Evolutionary conservation across 2,113 vertebrate species (phyloP).

Genomic region (Mesembrinibis cayennensis): DNA sequence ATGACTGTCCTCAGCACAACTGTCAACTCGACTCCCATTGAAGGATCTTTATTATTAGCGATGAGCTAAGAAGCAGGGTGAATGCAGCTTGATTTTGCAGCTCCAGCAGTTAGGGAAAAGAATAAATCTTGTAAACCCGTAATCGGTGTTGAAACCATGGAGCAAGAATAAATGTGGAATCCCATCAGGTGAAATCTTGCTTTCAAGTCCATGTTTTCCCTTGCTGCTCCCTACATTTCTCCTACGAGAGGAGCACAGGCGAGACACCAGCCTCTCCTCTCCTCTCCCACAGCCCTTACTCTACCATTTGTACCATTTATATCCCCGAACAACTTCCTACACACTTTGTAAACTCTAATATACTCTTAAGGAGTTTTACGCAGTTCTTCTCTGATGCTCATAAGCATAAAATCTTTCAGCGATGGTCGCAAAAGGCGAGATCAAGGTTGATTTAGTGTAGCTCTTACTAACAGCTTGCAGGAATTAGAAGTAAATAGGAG

Average conservation of each 20-base stretch:
- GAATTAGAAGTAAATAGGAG: constrained; percentile 73
- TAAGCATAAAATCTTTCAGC: constrained; percentile 44
- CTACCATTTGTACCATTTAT: not conserved
- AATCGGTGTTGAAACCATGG: not conserved
- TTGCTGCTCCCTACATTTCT: not conserved
- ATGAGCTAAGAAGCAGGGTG: constrained; percentile 35
- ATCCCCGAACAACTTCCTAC: not conserved
- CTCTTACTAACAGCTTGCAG: constrained; percentile 67
- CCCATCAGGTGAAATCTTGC: not conserved
- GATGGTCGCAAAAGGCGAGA: constrained; percentile 21
- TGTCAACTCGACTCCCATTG: constrained; percentile 23
- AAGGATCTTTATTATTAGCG: constrained; percentile 64
- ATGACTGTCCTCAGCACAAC: constrained; percentile 59
- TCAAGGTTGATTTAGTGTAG: constrained; percentile 67
- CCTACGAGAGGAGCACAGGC: not conserved
- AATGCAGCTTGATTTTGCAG: constrained; percentile 64
- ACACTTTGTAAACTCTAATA: not conserved
- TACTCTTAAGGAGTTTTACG: not conserved
- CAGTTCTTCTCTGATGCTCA: constrained; percentile 33
- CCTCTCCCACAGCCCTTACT: not conserved
- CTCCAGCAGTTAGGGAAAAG: not conserved
- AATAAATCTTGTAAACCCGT: not conserved
- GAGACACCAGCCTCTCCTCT: not conserved
- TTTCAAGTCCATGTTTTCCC: not conserved
- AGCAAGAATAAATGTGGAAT: not conserved